Evolutionary conservation across 2,113 vertebrate species (phyloP).

Genomic region (Salvelinus fontinalis): DNA sequence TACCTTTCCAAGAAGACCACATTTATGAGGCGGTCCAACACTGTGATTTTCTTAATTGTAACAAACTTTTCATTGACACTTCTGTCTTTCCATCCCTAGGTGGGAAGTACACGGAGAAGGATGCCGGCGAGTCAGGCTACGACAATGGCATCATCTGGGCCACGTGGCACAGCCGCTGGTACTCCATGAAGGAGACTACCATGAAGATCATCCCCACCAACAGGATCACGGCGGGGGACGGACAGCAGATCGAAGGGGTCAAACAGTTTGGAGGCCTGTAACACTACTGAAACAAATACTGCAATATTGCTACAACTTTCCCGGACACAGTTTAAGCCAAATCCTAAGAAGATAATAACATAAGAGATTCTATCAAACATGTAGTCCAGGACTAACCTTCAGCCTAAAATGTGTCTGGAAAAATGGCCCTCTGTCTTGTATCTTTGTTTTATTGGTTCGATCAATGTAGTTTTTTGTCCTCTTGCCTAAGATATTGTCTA

Average conservation of each 20-base stretch:
- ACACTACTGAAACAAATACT: constrained; percentile 39
- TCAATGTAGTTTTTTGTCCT: background rate
- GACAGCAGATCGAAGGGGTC: constrained; percentile 70
- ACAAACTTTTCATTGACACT: background rate
- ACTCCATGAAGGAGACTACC: constrained; percentile 90
- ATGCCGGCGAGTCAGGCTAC: constrained; percentile 72
- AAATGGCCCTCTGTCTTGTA: background rate
- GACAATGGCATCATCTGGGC: constrained; percentile 95
- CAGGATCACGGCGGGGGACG: constrained; percentile 70
- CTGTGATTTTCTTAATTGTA: background rate
- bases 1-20: too few species aligned
- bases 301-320: background rate
- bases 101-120: constrained; percentile 80
- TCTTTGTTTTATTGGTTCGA: background rate
- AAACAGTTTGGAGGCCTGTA: constrained; percentile 73
- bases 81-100: constrained; percentile 61
- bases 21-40: too few species aligned
- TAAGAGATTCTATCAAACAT: background rate
- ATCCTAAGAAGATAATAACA: background rate
- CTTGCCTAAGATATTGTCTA: background rate
- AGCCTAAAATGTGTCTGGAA: background rate
- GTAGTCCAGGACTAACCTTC: background rate
- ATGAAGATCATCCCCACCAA: constrained; percentile 94
- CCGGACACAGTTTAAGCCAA: background rate
- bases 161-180: constrained; percentile 90